Conservation (phyloP, 2,113 vertebrate species). For the mouse (Mus musculus) region GRCm39 chrX:149630501-149631000, state of each 20-base stretch:
- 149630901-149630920: conserved; percentile 87
- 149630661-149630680: not conserved
- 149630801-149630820: conserved; percentile 90
- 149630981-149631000: conserved; percentile 43
- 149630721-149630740: not conserved
- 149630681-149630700: not conserved
- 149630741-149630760: not conserved
- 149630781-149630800: conserved; percentile 90
- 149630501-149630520: not conserved
- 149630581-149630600: not conserved
- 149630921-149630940: conserved; percentile 89
- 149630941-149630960: conserved; percentile 88
- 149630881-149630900: conserved; percentile 86
- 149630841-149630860: conserved; percentile 94
- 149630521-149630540: not conserved
- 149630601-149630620: not conserved
- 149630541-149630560: not conserved
- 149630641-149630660: not conserved
- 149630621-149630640: not conserved
- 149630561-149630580: conserved; percentile 44
- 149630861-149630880: conserved; percentile 90
- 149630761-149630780: not conserved
- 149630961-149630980: conserved; percentile 86
- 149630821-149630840: conserved; percentile 88
- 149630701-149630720: conserved; percentile 13